Percentiles rank a stretch among this genome's conserved stretches.
These are phyloP conservation scores for Heterocephalus glaber DNA, from an alignment of 2,113 vertebrate species.

Conservation along the genomic window DNA sequence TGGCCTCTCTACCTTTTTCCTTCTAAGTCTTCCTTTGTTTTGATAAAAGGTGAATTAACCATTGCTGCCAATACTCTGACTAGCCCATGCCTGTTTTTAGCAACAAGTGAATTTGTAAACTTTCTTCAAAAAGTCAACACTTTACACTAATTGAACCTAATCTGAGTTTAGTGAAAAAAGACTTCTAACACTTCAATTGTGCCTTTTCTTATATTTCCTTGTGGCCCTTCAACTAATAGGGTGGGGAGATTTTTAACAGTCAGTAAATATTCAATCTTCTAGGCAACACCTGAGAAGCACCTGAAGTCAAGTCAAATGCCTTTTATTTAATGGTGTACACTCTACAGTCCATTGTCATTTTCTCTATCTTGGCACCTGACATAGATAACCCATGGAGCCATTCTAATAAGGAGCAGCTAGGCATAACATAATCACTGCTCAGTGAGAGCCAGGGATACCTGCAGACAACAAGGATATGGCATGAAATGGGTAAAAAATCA, in stretches of 20 bases:
- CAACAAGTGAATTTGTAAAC: neutral
- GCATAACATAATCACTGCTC: neutral
- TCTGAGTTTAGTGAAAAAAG: neutral
- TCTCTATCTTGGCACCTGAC: neutral
- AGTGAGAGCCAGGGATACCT: neutral
- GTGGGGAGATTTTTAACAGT: neutral
- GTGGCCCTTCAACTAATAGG: neutral
- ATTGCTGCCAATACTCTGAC: neutral
- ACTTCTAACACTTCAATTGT: neutral
- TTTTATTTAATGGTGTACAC: neutral
- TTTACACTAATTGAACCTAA: neutral
- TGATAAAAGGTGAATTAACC: neutral
- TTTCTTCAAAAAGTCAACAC: constrained; percentile 11
- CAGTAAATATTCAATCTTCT: neutral
- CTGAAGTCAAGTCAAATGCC: neutral
- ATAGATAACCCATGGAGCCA: fast-evolving
- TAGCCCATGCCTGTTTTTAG: neutral
- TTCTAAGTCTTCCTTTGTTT: neutral
- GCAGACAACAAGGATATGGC: neutral
- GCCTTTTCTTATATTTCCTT: neutral
- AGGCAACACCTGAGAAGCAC: neutral
- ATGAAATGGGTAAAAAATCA: neutral
- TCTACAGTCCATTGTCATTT: neutral
- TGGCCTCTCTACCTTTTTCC: neutral
- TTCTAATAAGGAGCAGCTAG: fast-evolving